These are phyloP conservation scores for Himantopus leucocephalus DNA, from an alignment of 2,113 vertebrate genomes.

Conservation along the genomic window DNA sequence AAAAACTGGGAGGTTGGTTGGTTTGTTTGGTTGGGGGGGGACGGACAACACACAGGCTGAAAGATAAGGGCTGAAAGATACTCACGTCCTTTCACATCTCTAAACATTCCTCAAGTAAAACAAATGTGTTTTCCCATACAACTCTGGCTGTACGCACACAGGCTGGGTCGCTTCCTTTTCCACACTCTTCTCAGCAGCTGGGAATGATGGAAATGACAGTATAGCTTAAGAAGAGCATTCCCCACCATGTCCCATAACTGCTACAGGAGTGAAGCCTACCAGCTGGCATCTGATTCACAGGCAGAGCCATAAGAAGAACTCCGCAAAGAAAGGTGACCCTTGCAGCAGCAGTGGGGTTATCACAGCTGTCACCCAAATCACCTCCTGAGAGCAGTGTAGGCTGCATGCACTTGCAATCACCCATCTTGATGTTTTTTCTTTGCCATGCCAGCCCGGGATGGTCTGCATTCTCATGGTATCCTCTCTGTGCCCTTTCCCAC, in stretches of 20 bases:
- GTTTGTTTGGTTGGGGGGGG: too few relatives aligned
- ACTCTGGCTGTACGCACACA: accelerated
- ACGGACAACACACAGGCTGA: too few relatives aligned
- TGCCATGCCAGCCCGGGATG: not conserved
- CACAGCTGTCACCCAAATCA: not conserved
- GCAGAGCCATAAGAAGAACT: not conserved
- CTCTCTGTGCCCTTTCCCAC: not conserved
- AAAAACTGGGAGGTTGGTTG: not conserved
- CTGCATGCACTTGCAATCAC: not conserved
- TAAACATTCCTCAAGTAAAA: not conserved
- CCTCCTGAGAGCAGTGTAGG: not conserved
- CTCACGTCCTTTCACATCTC: not conserved
- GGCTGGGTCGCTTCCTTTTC: not conserved
- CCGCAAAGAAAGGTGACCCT: not conserved
- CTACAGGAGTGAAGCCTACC: not conserved
- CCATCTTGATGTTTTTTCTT: not conserved
- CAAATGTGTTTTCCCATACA: accelerated
- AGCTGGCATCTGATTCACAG: not conserved
- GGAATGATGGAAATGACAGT: not conserved
- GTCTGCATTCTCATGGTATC: not conserved
- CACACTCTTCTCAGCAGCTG: not conserved
- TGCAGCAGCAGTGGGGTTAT: not conserved
- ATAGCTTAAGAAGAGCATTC: not conserved
- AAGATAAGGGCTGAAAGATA: too few relatives aligned
- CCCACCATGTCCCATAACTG: not conserved